Evolutionary conservation across 1,140 invertebrate species (phyloP).

Genomic region (Meloidogyne chitwoodi): DNA sequence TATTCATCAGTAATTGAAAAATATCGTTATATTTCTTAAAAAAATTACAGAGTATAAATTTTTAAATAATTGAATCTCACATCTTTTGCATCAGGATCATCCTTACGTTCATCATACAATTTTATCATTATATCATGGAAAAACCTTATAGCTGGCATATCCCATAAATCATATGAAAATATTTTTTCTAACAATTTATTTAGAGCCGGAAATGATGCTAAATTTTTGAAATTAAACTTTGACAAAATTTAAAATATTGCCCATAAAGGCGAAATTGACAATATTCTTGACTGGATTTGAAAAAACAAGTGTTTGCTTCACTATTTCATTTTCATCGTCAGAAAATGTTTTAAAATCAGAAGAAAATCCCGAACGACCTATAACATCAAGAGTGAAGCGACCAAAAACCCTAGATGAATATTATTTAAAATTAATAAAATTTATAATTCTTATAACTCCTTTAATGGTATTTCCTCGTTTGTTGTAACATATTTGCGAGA

Average conservation of each 20-base stretch:
- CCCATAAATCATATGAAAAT: background rate
- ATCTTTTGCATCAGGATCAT: constrained; percentile 21
- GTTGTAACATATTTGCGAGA: background rate
- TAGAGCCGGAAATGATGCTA: constrained; percentile 4
- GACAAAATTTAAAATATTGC: background rate
- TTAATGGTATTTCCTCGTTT: constrained; percentile 9
- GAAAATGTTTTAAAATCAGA: constrained; percentile 20
- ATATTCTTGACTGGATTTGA: background rate
- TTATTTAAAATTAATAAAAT: background rate
- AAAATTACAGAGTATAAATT: background rate
- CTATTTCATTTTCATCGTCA: background rate
- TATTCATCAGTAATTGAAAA: constrained; percentile 34
- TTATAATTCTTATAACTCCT: background rate
- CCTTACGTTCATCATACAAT: constrained; percentile 21
- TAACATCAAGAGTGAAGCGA: constrained; percentile 21
- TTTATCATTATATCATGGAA: constrained; percentile 2
- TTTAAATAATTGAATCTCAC: background rate
- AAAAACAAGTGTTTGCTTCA: background rate
- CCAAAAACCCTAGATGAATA: constrained; percentile 10
- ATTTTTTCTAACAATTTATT: background rate
- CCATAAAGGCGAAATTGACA: background rate
- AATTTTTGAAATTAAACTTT: constrained; percentile 1
- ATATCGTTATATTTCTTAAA: constrained; percentile 32
- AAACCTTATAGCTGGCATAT: constrained; percentile 3
- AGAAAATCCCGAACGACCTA: constrained; percentile 23